Evolutionary conservation across 1,140 invertebrate species (phyloP), one percentile per base, ranked within the genome.

Genomic region (Drosophila grimshawi): DNA sequence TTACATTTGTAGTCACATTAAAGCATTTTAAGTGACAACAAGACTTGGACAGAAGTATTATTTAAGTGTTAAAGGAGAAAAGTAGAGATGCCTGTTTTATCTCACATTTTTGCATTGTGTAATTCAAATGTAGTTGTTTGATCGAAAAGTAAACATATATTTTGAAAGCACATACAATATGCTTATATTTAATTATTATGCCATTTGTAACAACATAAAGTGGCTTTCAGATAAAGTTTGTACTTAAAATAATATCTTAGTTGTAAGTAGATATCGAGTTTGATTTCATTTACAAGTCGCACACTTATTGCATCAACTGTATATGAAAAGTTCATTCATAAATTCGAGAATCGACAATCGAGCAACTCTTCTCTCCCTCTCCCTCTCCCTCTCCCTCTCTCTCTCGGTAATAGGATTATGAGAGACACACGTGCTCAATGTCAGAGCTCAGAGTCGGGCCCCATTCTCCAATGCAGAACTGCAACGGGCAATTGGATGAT

Each of bases 341-440:
- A 85, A 85, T 67, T 35, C 55, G 30, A 51, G 39, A 46, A 69
- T 33, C 39, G 52, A 51, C 63, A 48, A 69, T 53, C 65, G 49
- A 78, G 37, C 65, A 68, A 74, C 59, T 57, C 65, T 76, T 75
- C 82, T 78, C 71, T 66, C 65, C 52, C 39, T 19, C 19, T 19
- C 19, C 19, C 19, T 1, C 19, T 19, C 19, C 2, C 19, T 19
- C 19, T 19, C 19, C 1, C 19, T 19, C 19, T 19, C 19, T 19
- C 19, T 0, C 19, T 19, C 65, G 76, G 76, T 86, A 86, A 86
- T 86, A 86, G 83, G 83, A 86, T 86, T 86, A 86, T 86, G 62
- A 67, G 62, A 67, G 76, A 53, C 81, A 83, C 83, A 86, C 83
- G 83, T 86, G 83, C 83, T 88, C 83, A 86, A 71, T 73, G 81